Evolutionary conservation across 2,797 vertebrate species (phyloP).

Genomic region (Halcyon badia): DNA sequence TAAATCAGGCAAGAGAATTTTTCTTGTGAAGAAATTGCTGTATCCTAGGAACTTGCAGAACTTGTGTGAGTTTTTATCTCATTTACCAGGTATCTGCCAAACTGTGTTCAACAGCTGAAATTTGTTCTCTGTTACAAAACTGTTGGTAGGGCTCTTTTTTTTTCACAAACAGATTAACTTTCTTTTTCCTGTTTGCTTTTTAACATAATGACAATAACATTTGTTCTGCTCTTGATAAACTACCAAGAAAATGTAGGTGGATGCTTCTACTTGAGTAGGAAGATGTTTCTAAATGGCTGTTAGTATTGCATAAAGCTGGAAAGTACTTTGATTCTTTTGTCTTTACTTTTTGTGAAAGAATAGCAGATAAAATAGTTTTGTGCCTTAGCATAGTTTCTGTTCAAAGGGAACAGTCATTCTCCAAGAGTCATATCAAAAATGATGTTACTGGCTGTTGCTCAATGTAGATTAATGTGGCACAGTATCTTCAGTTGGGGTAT

Average conservation of each 20-base stretch:
- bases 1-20: background rate
- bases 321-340: background rate
- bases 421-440: background rate
- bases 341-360: background rate
- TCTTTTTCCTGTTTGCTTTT: background rate
- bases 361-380: background rate
- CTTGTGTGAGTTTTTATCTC: background rate
- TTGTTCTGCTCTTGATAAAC: background rate
- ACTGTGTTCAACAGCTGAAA: background rate
- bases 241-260: background rate
- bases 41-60: background rate
- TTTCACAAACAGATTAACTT: background rate
- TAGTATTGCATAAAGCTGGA: background rate
- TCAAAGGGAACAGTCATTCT: background rate
- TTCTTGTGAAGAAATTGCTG: background rate
- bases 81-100: background rate
- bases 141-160: background rate
- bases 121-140: background rate
- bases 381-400: background rate
- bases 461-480: rapidly evolving
- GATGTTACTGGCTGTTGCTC: background rate
- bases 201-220: background rate
- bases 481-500: background rate
- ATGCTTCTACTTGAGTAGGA: background rate
- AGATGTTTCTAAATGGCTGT: background rate